Base-by-base conservation (phyloP, 2,797 vertebrate species). In the Thripadectes ignobilis region DNA sequence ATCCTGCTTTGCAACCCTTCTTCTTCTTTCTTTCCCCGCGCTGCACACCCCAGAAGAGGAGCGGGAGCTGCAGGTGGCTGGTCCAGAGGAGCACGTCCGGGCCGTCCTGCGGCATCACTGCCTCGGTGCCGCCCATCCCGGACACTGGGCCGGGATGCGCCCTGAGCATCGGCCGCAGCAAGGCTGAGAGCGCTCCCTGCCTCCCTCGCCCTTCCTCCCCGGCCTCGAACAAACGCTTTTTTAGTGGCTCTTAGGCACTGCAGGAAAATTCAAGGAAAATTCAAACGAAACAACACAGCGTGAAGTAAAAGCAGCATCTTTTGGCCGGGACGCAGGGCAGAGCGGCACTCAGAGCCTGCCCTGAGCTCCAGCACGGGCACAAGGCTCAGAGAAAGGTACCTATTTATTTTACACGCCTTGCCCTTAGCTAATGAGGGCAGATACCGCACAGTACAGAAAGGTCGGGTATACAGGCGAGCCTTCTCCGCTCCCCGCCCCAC, bases 31-130 rank as follows among this genome's bases (percentile, higher is more conserved):
- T 30, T 13, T 30, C 5, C 11, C 32, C 7, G 2, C 4, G 0
- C 16, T 22, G 14, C 38, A 16, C 24, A 13, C 2, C 20, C 27
- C n/a, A 20, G 9, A 2, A 39, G 24, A 38, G 36, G 20, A 45
- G 23, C 34, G 11, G 6, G 26, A 46, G 67, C n/a, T 54, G 41
- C 71, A 63, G 46, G 87, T 77, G 72, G 19, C 5, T 22, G 18
- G 12, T 12, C 5, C 49, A 30, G 67, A 9, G 3, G 6, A 7
- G 16, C 4, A 38, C 1, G 14, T 9, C n/a, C 58, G 2, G 67
- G 10, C 14, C 20, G 6, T 9, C 29, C 23, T 2, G 10, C 6
- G 4, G 17, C 1, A 23, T 2, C 3, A 8, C 14, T 29, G 69
- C 16, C 38, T 36, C 46, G 4, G 7, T 4, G 36, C 39, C 36